Percentiles rank a stretch among this genome's conserved stretches.
These are phyloP conservation scores for Ceratina calcarata DNA, from an alignment of 1,140 invertebrate genomes.

Conservation along the genomic window DNA sequence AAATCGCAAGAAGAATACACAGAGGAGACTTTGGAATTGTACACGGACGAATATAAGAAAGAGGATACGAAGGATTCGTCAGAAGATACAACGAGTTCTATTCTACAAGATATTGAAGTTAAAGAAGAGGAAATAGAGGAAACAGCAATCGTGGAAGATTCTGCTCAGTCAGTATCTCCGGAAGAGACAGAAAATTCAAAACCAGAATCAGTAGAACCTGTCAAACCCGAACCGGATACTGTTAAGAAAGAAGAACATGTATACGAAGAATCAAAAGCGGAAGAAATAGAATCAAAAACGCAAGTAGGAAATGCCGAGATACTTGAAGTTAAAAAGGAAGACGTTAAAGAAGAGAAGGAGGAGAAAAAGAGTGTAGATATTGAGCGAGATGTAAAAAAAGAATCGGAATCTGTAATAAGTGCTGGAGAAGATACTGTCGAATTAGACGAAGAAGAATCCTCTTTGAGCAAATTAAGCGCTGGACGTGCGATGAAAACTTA, in stretches of 20 bases:
- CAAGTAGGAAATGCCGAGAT: slow-evolving; percentile 2
- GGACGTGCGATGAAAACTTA: slow-evolving; percentile 77
- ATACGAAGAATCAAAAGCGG: slow-evolving; percentile 39
- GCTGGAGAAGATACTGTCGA: slow-evolving; percentile 68
- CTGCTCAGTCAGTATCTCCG: neutral
- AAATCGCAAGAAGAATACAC: slow-evolving; percentile 45
- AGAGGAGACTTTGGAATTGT: slow-evolving; percentile 47
- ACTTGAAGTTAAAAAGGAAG: slow-evolving; percentile 55
- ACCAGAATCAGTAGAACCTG: slow-evolving; percentile 39
- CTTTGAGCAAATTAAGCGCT: slow-evolving; percentile 73
- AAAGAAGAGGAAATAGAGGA: slow-evolving; percentile 57
- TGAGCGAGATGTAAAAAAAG: slow-evolving; percentile 74
- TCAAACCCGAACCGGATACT: slow-evolving; percentile 28
- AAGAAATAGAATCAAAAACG: slow-evolving; percentile 21
- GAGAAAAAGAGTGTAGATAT: slow-evolving; percentile 67
- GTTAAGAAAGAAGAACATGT: slow-evolving; percentile 52
- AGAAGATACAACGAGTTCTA: slow-evolving; percentile 47
- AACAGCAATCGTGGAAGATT: slow-evolving; percentile 24
- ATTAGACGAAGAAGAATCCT: slow-evolving; percentile 77
- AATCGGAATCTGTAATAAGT: slow-evolving; percentile 68
- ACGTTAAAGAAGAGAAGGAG: slow-evolving; percentile 57
- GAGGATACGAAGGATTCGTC: slow-evolving; percentile 60
- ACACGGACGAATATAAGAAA: slow-evolving; percentile 53
- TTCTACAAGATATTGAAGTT: slow-evolving; percentile 53
- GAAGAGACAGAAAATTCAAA: slow-evolving; percentile 39